Base-by-base conservation (phyloP, 1,140 invertebrate species). In the Drosophila nikananu region DNA sequence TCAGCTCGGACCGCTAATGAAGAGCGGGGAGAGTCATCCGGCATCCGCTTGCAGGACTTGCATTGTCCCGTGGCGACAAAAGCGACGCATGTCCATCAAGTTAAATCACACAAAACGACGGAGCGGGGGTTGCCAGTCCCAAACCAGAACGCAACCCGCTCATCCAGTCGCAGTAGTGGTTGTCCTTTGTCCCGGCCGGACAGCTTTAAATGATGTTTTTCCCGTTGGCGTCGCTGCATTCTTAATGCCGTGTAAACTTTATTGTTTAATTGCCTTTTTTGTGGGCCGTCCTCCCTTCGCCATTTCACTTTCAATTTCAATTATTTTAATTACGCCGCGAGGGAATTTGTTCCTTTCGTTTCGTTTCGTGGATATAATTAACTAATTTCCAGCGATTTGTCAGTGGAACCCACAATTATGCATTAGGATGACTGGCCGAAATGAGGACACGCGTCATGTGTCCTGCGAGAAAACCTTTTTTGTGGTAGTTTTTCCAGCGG, bases 311-410 rank as follows among this genome's bases (percentile, higher is more conserved):
- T 84, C 76, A 77, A 87, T 86, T 90, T 90, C 86, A 90, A 90
- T 90, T 91, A 90, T 80, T 90, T 80, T 90, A 90, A 90, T 90
- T 91, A 80, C 57, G 71, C 75, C 71, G 68, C 48, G 57, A 65
- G 61, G 61, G 80, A 52, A 63, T 61, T 52, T 51, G 15, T 52
- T 12, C 25, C 25, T 52, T 51, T 30, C 10, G n/a, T 67, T 32
- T 35, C 48, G 48, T 32, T 35, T 71, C 59, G 57, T 68, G 62
- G 62, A 63, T 67, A 73, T 89, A 90, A 89, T 89, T 91, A 90
- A 84, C 83, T 90, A 90, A 90, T 90, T 90, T 90, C 64, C 39
- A 60, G 77, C 86, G 86, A 90, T 90, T 90, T 90, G 81, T 90
- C 79, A 72, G 59, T 55, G 39, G 63, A 84, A 86, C 80, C 86